Conservation (phyloP, 1,140 invertebrate species). For the Trialeurodes vaporariorum region DNA sequence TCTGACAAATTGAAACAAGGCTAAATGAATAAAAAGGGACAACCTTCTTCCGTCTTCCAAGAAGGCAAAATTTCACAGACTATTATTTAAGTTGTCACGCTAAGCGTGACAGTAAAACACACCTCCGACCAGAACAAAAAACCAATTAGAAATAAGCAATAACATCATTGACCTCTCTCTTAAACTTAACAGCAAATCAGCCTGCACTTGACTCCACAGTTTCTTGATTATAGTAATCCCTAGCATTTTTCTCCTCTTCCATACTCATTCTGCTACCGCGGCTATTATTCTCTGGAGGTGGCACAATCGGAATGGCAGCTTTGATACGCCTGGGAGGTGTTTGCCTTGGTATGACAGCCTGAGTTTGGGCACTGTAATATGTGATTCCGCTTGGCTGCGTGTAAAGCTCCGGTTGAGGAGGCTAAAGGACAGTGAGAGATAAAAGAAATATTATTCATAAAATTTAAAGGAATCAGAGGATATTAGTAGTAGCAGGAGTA, state of each 20-base stretch:
- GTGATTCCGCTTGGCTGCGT: slow-evolving; percentile 34
- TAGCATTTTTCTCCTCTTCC: background rate
- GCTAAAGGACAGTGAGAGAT: slow-evolving; percentile 4
- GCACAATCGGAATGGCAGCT: slow-evolving; percentile 39
- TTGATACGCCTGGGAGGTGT: slow-evolving; percentile 33
- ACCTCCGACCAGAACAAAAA: too few relatives aligned
- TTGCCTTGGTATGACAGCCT: slow-evolving; percentile 27
- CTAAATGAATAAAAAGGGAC: too few relatives aligned
- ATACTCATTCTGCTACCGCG: background rate
- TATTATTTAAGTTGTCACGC: too few relatives aligned
- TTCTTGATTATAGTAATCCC: background rate
- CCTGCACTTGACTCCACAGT: background rate
- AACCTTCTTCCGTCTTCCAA: too few relatives aligned
- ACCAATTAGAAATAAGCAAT: too few relatives aligned
- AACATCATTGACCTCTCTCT: too few relatives aligned
- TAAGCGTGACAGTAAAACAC: too few relatives aligned
- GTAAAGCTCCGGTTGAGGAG: slow-evolving; percentile 33
- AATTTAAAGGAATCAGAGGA: too few relatives aligned
- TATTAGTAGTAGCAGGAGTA: too few relatives aligned
- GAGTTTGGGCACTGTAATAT: slow-evolving; percentile 38
- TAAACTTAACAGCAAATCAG: background rate
- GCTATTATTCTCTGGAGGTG: slow-evolving; percentile 33
- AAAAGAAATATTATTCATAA: too few relatives aligned
- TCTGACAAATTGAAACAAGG: too few relatives aligned
- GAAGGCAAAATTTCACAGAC: too few relatives aligned